A percentile compares a stretch with the other conserved stretches of the same genome.
phyloP scores from a whole-genome alignment of 2,888 invertebrate species.

The Notodonta dromedarius region DNA sequence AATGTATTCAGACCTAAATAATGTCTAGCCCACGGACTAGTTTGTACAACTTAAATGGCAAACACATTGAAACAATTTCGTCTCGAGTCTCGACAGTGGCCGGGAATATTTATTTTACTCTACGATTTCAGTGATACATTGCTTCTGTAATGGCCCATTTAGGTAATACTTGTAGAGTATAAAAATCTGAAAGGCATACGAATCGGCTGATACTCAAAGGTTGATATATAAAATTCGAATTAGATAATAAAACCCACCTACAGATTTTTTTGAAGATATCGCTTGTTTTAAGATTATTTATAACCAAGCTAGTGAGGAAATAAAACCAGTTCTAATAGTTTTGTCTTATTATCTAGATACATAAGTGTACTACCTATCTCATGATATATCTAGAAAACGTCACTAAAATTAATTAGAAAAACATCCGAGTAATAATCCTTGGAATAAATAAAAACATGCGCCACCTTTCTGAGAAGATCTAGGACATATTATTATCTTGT shows the following conservation, averaged over 20 bases:
- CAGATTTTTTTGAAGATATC: neutral
- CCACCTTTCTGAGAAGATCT: no score
- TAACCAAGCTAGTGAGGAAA: no score
- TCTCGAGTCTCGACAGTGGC: slow-evolving; percentile 17
- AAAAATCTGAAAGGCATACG: slow-evolving; percentile 18
- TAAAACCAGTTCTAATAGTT: no score
- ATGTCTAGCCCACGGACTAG: slow-evolving; percentile 28
- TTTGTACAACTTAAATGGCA: slow-evolving; percentile 41
- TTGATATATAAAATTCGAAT: slow-evolving; percentile 5
- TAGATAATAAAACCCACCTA: slow-evolving; percentile 2
- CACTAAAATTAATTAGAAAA: no score
- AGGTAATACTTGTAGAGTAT: slow-evolving; percentile 21
- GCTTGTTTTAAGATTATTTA: no score
- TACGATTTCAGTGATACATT: slow-evolving; percentile 27
- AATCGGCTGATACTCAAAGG: slow-evolving; percentile 18
- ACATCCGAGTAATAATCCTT: no score
- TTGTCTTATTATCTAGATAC: no score
- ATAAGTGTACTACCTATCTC: no score
- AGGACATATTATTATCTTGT: no score
- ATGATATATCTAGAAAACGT: no score
- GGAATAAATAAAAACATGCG: no score
- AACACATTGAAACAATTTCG: slow-evolving; percentile 35
- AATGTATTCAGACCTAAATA: slow-evolving; percentile 28
- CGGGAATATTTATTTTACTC: slow-evolving; percentile 23
- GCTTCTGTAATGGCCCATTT: slow-evolving; percentile 29